Conservation (phyloP, 2,113 vertebrate species). For the Caretta caretta region DNA sequence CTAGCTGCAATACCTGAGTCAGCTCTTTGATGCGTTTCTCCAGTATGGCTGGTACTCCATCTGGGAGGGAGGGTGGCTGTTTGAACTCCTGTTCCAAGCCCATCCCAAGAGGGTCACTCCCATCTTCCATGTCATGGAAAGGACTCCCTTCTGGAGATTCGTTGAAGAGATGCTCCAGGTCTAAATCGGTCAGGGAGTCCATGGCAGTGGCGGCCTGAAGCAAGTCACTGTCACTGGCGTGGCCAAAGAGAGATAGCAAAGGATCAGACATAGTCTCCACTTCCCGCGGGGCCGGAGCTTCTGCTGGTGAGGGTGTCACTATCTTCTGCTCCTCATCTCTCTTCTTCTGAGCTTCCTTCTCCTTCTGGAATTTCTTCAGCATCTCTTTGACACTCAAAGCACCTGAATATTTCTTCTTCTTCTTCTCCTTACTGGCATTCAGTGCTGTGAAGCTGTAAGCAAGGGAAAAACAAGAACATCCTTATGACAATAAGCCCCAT, state of each 20-base stretch:
- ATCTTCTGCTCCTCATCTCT: slow-evolving; percentile 72
- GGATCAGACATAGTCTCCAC: slow-evolving; percentile 79
- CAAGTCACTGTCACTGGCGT: slow-evolving; percentile 84
- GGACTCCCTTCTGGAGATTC: slow-evolving; percentile 82
- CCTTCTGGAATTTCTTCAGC: slow-evolving; percentile 92
- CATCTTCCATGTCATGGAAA: slow-evolving; percentile 78
- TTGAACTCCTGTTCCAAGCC: slow-evolving; percentile 78
- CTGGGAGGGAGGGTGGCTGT: slow-evolving; percentile 81
- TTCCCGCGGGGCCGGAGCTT: slow-evolving; percentile 66
- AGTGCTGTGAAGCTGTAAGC: slow-evolving; percentile 78
- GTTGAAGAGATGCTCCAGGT: slow-evolving; percentile 86
- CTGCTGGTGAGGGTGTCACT: slow-evolving; percentile 1
- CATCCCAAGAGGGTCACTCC: slow-evolving; percentile 60
- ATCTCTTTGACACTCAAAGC: slow-evolving; percentile 89
- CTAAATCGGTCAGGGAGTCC: slow-evolving; percentile 85
- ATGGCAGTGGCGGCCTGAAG: slow-evolving; percentile 88
- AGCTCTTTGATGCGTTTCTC: slow-evolving; percentile 87
- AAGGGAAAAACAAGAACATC: background rate
- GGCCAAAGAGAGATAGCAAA: slow-evolving; percentile 86
- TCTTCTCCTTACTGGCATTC: slow-evolving; percentile 83
- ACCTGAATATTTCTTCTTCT: slow-evolving; percentile 85
- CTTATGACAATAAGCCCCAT: background rate
- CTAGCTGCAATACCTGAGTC: slow-evolving; percentile 79
- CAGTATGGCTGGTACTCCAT: slow-evolving; percentile 85
- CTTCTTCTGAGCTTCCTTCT: slow-evolving; percentile 87